These are phyloP conservation scores for Hippocampus barbouri DNA, from an alignment of 2,113 vertebrate species.

Conservation along the genomic window DNA sequence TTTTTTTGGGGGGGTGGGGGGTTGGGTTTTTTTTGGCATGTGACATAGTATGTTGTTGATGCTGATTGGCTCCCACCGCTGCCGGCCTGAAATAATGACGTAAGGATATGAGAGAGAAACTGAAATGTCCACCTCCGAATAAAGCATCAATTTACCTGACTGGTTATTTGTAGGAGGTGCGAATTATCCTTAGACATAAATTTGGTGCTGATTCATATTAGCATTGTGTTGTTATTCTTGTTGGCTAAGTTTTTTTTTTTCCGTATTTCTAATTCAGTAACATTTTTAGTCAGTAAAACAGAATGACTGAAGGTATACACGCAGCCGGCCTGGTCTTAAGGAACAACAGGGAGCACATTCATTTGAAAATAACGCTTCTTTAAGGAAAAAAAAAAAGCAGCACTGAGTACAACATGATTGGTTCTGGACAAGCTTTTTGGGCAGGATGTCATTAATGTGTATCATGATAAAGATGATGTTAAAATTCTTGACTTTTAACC, in stretches of 20 bases:
- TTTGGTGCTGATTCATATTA: background rate
- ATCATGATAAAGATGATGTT: background rate
- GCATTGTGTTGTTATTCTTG: background rate
- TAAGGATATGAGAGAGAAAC: too few relatives aligned
- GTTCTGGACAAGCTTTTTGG: too few relatives aligned
- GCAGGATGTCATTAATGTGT: too few relatives aligned
- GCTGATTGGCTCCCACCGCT: too few relatives aligned
- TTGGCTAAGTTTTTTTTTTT: background rate
- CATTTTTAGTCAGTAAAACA: background rate
- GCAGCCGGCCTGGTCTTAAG: too few relatives aligned
- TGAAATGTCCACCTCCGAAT: background rate
- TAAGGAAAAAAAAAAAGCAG: background rate
- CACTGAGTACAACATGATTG: too few relatives aligned
- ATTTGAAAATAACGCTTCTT: too few relatives aligned
- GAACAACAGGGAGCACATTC: too few relatives aligned
- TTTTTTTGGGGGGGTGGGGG: too few relatives aligned
- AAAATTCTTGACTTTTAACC: slow-evolving; percentile 55
- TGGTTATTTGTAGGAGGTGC: background rate
- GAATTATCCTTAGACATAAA: background rate
- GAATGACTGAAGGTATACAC: background rate
- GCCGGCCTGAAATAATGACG: too few relatives aligned
- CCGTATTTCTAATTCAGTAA: background rate
- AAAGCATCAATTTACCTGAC: background rate
- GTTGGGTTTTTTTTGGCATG: too few relatives aligned
- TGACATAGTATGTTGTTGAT: too few relatives aligned